Conservation (phyloP, 2,113 vertebrate species). For the Guaruba guarouba region DNA sequence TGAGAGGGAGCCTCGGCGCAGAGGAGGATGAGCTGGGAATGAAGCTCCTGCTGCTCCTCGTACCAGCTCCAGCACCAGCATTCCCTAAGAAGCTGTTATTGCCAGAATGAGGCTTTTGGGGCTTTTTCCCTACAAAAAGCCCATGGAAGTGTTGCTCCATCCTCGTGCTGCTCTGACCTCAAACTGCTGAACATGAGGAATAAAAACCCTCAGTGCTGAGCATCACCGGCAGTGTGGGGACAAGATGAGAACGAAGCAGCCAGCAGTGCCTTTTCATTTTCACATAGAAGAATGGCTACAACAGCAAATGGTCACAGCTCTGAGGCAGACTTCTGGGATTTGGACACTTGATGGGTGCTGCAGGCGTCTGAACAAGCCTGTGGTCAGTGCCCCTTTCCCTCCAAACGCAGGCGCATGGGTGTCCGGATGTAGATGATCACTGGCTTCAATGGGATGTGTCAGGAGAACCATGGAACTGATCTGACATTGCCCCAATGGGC, state of each 20-base stretch:
- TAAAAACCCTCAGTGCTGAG: background rate
- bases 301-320: background rate
- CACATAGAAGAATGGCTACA: background rate
- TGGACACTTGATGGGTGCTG: background rate
- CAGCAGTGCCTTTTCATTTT: background rate
- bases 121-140: background rate
- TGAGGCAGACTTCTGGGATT: background rate
- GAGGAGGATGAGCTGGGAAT: accelerated
- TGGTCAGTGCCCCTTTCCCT: background rate
- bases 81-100: background rate
- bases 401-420: background rate
- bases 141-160: background rate
- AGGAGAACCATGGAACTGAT: too few relatives aligned
- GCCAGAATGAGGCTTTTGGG: background rate
- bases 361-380: background rate
- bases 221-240: background rate
- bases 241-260: background rate
- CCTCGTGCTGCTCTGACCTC: background rate
- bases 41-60: accelerated
- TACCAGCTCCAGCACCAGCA: accelerated
- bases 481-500: accelerated
- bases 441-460: background rate
- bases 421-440: background rate
- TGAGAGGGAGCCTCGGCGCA: too few relatives aligned
- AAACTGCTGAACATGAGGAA: background rate